phyloP scores from a whole-genome alignment of 2,113 vertebrate species.

The Brachypodius melanocephalos region DNA sequence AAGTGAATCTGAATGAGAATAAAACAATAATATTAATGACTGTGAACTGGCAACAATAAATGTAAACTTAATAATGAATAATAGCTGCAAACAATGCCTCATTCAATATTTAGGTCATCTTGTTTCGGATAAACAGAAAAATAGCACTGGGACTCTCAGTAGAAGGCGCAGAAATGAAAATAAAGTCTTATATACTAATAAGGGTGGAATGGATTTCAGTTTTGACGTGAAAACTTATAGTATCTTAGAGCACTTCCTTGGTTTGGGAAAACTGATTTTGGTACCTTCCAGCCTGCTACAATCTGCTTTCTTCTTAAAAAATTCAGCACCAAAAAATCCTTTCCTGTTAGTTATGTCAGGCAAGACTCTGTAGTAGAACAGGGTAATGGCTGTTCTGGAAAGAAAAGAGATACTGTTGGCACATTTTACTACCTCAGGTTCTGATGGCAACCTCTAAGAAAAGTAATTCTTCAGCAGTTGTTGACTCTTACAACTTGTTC shows the following conservation, averaged over 20 bases:
- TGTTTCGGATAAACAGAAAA: background rate
- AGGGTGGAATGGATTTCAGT: background rate
- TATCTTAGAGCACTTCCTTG: background rate
- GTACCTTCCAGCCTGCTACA: background rate
- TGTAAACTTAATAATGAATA: background rate
- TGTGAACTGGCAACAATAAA: background rate
- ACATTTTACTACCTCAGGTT: background rate
- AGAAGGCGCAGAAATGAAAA: background rate
- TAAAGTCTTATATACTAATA: background rate
- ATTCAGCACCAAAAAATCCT: background rate
- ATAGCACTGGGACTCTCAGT: background rate
- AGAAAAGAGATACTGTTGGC: background rate
- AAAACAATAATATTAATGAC: background rate
- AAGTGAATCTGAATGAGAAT: background rate
- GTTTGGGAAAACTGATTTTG: background rate
- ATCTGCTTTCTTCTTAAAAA: background rate
- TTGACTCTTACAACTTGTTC: background rate
- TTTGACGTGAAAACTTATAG: background rate
- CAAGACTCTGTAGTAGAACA: background rate
- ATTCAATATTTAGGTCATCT: background rate
- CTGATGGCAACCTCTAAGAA: background rate
- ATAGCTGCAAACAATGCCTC: background rate
- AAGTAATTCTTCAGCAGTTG: background rate
- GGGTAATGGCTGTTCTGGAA: background rate
- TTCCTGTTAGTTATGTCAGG: background rate